These are phyloP conservation scores for Tokudaia tokunoshimensis DNA, from an alignment of 2,797 vertebrate species.

Conservation along the genomic window DNA sequence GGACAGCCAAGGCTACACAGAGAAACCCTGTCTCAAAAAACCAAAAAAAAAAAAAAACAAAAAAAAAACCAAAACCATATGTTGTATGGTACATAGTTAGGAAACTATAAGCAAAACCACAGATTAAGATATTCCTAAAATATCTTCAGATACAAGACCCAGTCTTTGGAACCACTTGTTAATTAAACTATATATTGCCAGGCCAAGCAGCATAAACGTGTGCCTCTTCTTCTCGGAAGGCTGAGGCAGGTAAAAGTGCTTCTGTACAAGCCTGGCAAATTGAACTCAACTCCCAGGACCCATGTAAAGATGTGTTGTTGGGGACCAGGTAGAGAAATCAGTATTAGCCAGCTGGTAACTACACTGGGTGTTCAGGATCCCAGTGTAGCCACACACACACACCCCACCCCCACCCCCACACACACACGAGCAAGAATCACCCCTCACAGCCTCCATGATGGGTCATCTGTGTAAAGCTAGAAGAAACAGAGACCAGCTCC, in stretches of 20 bases:
- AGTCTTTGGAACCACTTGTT: conserved; percentile 38
- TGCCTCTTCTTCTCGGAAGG: not conserved
- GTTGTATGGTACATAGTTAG: not conserved
- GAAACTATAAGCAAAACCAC: conserved; percentile 55
- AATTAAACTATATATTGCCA: not conserved
- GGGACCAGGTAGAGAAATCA: not conserved
- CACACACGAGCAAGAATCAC: too few species aligned
- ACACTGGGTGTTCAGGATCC: not conserved
- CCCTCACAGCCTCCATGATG: not conserved
- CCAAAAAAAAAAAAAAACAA: too few species aligned
- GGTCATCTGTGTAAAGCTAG: not conserved
- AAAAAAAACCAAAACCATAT: not conserved
- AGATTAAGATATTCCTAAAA: conserved; percentile 38
- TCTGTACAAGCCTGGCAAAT: not conserved
- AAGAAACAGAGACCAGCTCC: not conserved
- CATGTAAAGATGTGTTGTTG: not conserved
- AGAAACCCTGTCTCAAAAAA: too few species aligned
- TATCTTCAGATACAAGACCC: not conserved
- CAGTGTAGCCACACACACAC: not conserved
- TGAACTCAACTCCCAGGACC: not conserved
- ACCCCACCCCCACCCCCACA: too few species aligned
- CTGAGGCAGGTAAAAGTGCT: not conserved
- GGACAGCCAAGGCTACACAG: too few species aligned
- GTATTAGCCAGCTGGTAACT: not conserved
- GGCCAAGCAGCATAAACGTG: not conserved